These are phyloP conservation scores for Ceyx margarethae DNA, from an alignment of 2,113 vertebrate species.

Conservation along the genomic window DNA sequence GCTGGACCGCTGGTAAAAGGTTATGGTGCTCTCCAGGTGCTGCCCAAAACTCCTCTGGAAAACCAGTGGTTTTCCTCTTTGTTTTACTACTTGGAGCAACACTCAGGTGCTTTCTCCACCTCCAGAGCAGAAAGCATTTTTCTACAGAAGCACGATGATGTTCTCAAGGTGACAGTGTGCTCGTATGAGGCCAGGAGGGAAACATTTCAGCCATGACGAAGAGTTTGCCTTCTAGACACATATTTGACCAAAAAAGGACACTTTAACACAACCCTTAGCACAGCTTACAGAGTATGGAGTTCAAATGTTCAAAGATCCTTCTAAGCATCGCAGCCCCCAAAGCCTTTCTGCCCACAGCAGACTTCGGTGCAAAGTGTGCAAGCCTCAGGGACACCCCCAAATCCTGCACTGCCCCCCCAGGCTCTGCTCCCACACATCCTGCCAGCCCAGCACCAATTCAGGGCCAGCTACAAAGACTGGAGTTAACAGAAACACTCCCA, in stretches of 20 bases:
- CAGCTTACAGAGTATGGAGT: neutral
- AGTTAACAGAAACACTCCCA: neutral
- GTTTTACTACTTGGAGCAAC: neutral
- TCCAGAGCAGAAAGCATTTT: neutral
- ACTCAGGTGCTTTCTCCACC: neutral
- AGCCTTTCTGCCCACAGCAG: neutral
- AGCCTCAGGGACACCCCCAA: neutral
- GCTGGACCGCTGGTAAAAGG: neutral
- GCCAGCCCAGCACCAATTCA: neutral
- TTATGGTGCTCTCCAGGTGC: neutral
- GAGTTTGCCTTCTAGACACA: slow-evolving; percentile 20
- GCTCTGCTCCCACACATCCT: neutral
- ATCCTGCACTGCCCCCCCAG: neutral
- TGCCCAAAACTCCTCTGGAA: neutral
- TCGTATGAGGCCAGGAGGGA: slow-evolving; percentile 34
- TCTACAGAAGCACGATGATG: neutral
- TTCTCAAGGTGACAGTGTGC: slow-evolving; percentile 1
- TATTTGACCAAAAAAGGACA: neutral
- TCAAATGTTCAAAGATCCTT: neutral
- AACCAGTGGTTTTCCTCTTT: neutral
- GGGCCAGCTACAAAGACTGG: neutral
- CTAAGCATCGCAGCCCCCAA: neutral
- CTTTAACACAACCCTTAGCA: neutral
- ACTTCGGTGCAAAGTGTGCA: neutral
- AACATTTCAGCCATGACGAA: neutral